phyloP scores from a whole-genome alignment of 2,113 vertebrate genomes.

The Craseonycteris thonglongyai region DNA sequence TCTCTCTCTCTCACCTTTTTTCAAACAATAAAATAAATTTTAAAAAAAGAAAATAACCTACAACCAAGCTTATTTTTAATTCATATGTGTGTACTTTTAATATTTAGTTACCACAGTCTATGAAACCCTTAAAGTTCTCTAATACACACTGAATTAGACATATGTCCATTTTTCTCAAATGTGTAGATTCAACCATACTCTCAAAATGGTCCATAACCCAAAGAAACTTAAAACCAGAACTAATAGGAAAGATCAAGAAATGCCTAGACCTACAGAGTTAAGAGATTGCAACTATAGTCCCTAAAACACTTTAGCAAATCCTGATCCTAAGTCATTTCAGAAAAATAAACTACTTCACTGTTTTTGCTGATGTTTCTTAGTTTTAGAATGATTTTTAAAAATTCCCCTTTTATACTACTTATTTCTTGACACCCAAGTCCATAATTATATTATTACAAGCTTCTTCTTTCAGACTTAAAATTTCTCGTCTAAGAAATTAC shows the following conservation, averaged over 20 bases:
- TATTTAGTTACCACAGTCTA: not conserved
- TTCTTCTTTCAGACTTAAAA: constrained; percentile 40
- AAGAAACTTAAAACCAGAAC: not conserved
- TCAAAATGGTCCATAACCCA: not conserved
- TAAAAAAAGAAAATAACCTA: too few relatives aligned
- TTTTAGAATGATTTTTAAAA: not conserved
- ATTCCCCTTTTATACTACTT: not conserved
- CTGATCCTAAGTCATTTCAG: not conserved
- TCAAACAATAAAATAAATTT: too few relatives aligned
- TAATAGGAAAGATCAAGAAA: not conserved
- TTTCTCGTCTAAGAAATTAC: constrained; percentile 46
- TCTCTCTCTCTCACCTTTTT: too few relatives aligned
- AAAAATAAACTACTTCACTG: constrained; percentile 24
- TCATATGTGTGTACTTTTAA: not conserved
- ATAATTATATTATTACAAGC: constrained; percentile 51
- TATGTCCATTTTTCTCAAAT: not conserved
- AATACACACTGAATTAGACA: not conserved
- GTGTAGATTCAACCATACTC: not conserved
- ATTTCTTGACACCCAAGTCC: constrained; percentile 20
- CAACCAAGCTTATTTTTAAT: not conserved
- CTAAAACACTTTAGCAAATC: not conserved
- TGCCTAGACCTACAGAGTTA: not conserved
- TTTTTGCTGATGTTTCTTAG: constrained; percentile 12
- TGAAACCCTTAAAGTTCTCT: not conserved
- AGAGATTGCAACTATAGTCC: not conserved